Evolutionary conservation across 2,888 invertebrate genomes (phyloP), one percentile per base, ranked within the genome.

Genomic region (Smittia aterrima): DNA sequence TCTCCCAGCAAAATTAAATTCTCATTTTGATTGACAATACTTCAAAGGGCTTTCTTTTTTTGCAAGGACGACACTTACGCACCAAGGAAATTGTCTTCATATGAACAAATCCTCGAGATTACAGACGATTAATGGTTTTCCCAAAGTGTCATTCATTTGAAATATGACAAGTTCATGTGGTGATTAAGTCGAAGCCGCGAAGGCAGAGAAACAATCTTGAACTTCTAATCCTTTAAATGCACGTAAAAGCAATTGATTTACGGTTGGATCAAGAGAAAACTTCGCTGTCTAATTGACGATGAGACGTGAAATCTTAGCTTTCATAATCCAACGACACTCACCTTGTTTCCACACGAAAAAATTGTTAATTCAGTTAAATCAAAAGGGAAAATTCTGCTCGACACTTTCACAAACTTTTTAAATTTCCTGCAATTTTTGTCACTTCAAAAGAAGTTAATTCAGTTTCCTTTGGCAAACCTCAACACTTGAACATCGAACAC

Each of bases 401-500:
- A 11, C 2, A n/a, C 16, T 47, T 47, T 47, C 47, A 47, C 16
- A 16, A 47, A n/a, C 47, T 11, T 47, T 47, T 16, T n/a, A 13
- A 58, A 58, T 58, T 22, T 24, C 58, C n/a, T 16, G 9, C 1
- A 58, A 58, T 20, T 58, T 18, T 58, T 58, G 20, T 18, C 13
- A 20, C 20, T 58, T 18, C 22, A 20, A 58, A 58, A 22, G 16
- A 47, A n/a, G 11, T 47, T n/a, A 47, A 11, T 13, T 47, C 47
- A 47, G 11, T 13, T 13, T 47, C 11, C 16, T 47, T n/a, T 47
- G 47, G 11, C 20, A 58, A 58, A 22, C 22, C 13, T 3, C 27
- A 64, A 13, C 64, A 64, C 64, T 64, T 47, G 20, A 58, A 64
- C n/a, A 25, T 6, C n/a, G 24, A 70, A 54, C 24, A 54, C 20